These are phyloP conservation scores for Merodon equestris DNA, from an alignment of 2,888 invertebrate species.

Conservation along the genomic window DNA sequence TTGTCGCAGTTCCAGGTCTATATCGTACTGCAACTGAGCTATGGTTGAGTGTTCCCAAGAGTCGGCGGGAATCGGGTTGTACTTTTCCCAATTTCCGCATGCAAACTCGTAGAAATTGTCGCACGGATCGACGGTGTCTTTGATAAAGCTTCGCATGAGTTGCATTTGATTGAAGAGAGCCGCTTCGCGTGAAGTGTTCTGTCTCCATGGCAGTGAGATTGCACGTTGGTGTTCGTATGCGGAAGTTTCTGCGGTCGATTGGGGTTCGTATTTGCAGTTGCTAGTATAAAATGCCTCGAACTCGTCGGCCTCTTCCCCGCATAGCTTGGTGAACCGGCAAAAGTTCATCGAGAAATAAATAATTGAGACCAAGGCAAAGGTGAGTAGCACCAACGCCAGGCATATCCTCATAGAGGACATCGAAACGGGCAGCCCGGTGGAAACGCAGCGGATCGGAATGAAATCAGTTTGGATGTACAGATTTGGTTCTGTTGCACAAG, in stretches of 20 bases:
- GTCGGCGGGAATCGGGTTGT: constrained; percentile 61
- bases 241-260: background rate
- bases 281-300: background rate
- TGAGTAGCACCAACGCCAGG: constrained; percentile 10
- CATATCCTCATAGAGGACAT: constrained; percentile 12
- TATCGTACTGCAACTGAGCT: constrained; percentile 20
- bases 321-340: constrained; percentile 1
- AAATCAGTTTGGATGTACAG: background rate
- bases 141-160: constrained; percentile 52
- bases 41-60: constrained; percentile 39
- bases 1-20: constrained; percentile 30
- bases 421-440: background rate
- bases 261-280: background rate
- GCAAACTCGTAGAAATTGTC: constrained; percentile 65
- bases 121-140: constrained; percentile 56
- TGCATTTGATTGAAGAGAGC: constrained; percentile 32
- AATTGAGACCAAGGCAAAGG: constrained; percentile 3
- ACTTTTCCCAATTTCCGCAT: constrained; percentile 64
- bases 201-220: constrained; percentile 9
- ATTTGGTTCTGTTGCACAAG: background rate
- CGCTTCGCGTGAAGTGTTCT: constrained; percentile 16
- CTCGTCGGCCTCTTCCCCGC: background rate
- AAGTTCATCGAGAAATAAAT: constrained; percentile 27
- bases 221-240: too few relatives aligned
- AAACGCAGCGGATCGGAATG: background rate